A percentile compares a stretch with the other conserved stretches of the same genome.
phyloP scores from a whole-genome alignment of 2,888 invertebrate species.

The Eupithecia inturbata region DNA sequence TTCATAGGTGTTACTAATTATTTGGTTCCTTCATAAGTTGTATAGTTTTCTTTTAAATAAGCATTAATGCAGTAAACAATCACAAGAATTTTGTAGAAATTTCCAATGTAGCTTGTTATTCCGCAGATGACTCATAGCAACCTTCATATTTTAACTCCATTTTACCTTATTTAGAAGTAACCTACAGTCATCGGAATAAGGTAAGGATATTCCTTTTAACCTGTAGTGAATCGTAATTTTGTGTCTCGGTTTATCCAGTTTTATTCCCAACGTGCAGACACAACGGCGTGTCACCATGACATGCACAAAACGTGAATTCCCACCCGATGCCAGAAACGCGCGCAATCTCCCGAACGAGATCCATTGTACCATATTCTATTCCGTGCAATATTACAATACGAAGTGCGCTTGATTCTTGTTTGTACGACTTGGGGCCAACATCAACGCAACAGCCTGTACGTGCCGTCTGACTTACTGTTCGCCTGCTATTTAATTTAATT shows the following conservation, averaged over 20 bases:
- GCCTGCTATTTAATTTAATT: no score
- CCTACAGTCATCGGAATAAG: no score
- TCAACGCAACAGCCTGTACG: background rate
- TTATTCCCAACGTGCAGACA: background rate
- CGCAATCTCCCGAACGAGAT: constrained; percentile 4
- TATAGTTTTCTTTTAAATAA: no score
- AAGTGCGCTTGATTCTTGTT: background rate
- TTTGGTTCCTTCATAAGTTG: no score
- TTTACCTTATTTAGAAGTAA: no score
- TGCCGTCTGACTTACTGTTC: background rate
- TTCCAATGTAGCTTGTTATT: no score
- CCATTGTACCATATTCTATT: constrained; percentile 1
- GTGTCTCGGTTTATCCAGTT: background rate
- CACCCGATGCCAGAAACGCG: background rate
- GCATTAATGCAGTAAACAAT: no score
- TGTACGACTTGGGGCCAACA: background rate
- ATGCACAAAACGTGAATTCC: constrained; percentile 1
- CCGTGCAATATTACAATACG: background rate
- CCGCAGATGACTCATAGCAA: no score
- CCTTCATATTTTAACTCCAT: no score
- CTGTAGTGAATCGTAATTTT: background rate
- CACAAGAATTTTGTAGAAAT: no score
- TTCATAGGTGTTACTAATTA: no score
- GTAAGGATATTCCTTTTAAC: no score
- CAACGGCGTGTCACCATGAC: background rate